Percentiles rank a stretch among this genome's conserved stretches.
phyloP scores from a whole-genome alignment of 2,888 invertebrate genomes.

The Leucophenga montana region DNA sequence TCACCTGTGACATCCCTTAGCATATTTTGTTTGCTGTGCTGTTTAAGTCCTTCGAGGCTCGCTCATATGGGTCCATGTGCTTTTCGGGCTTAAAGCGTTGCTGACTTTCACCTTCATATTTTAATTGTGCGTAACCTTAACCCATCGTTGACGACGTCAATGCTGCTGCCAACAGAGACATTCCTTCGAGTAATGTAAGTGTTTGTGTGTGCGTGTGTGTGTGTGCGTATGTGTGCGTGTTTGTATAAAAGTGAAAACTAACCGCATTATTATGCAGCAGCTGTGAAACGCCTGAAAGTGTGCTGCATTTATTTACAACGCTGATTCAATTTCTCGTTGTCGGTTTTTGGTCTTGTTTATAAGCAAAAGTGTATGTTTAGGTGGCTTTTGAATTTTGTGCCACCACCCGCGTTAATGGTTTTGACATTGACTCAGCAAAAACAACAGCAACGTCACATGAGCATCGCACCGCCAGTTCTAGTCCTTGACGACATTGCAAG shows the following conservation, averaged over 20 bases:
- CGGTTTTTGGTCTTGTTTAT: too few relatives aligned
- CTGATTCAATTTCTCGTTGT: too few relatives aligned
- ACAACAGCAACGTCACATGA: not conserved
- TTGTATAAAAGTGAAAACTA: constrained; percentile 17
- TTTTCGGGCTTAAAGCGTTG: not conserved
- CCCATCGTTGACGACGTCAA: constrained; percentile 9
- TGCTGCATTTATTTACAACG: too few relatives aligned
- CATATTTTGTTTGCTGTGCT: constrained; percentile 2
- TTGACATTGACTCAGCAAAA: constrained; percentile 52
- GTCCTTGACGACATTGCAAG: not conserved
- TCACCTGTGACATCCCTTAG: not conserved
- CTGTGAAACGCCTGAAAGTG: not conserved
- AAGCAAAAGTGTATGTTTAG: not conserved
- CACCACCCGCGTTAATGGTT: constrained; percentile 42
- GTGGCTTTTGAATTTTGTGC: constrained; percentile 28
- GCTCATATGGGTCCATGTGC: not conserved
- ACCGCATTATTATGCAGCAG: not conserved
- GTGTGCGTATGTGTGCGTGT: not conserved
- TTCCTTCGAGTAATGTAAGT: not conserved
- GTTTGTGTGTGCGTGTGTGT: too few relatives aligned
- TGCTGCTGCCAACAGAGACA: constrained; percentile 21
- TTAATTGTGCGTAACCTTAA: constrained; percentile 30
- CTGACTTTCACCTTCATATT: constrained; percentile 29
- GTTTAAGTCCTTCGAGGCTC: not conserved
- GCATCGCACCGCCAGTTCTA: not conserved